Percentiles rank a stretch among this genome's conserved stretches.
These are phyloP conservation scores for Eriosoma lanigerum DNA, from an alignment of 1,140 invertebrate genomes.

Conservation along the genomic window DNA sequence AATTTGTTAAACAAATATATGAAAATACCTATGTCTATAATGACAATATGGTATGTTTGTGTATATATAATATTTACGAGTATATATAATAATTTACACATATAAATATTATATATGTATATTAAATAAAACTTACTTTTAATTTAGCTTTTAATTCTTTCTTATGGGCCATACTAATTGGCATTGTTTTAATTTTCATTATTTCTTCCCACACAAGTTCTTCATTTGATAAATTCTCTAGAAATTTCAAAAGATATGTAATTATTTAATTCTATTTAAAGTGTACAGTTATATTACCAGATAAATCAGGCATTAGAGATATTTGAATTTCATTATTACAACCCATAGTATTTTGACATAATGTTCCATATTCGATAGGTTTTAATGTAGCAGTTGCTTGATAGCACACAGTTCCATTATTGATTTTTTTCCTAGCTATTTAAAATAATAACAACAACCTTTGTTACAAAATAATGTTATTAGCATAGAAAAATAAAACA, in stretches of 20 bases:
- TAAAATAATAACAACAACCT: not conserved
- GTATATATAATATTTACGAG: too few species aligned
- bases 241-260: slow-evolving; percentile 47
- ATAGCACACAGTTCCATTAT: slow-evolving; percentile 53
- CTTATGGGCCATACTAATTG: slow-evolving; percentile 78
- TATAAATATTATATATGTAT: too few species aligned
- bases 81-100: too few species aligned
- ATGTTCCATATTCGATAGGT: slow-evolving; percentile 52
- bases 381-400: slow-evolving; percentile 33
- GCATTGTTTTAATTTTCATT: slow-evolving; percentile 80
- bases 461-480: too few species aligned
- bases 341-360: slow-evolving; percentile 54
- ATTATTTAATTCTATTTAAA: not conserved
- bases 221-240: slow-evolving; percentile 78
- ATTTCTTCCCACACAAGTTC: slow-evolving; percentile 83
- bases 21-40: too few species aligned
- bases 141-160: slow-evolving; percentile 75
- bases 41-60: not conserved
- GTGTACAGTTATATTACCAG: slow-evolving; percentile 59
- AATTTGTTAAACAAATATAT: too few species aligned
- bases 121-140: slow-evolving; percentile 63
- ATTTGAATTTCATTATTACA: slow-evolving; percentile 69
- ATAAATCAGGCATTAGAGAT: slow-evolving; percentile 75
- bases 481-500: too few species aligned
- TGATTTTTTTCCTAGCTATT: slow-evolving; percentile 52